Evolutionary conservation across 2,113 vertebrate genomes (phyloP).

Genomic region (Toxotes chatareus): DNA sequence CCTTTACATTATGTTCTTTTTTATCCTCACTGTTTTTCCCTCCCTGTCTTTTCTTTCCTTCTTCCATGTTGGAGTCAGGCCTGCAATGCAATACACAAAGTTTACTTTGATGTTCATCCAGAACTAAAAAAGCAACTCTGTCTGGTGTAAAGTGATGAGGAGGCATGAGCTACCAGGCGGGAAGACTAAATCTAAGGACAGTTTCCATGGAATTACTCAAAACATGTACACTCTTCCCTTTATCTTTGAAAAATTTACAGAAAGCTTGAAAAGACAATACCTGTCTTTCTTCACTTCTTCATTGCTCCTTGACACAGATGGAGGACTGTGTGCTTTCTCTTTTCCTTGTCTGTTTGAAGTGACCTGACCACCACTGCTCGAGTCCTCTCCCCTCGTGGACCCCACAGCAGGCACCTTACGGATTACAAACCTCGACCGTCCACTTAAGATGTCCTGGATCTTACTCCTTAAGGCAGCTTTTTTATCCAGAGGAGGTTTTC

Average conservation of each 20-base stretch:
- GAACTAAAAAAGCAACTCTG: neutral
- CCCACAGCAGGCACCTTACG: slow-evolving; percentile 59
- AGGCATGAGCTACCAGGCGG: slow-evolving; percentile 20
- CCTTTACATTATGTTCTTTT: slow-evolving; percentile 45
- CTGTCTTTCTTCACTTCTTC: slow-evolving; percentile 56
- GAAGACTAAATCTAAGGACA: neutral
- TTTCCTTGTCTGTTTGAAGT: slow-evolving; percentile 31
- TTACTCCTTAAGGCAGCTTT: slow-evolving; percentile 80
- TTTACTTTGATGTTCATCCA: slow-evolving; percentile 37
- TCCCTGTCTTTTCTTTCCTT: slow-evolving; percentile 31
- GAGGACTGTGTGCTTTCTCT: neutral
- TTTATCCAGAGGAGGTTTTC: slow-evolving; percentile 65
- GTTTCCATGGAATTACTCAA: neutral
- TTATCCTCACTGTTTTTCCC: slow-evolving; percentile 39
- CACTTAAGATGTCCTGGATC: slow-evolving; percentile 82
- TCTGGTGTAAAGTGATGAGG: slow-evolving; percentile 4
- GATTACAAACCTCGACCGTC: slow-evolving; percentile 83
- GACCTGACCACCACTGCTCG: neutral
- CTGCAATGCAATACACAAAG: slow-evolving; percentile 35
- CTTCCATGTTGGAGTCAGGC: slow-evolving; percentile 34
- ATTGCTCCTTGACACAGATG: slow-evolving; percentile 21
- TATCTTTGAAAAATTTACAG: neutral
- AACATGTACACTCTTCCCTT: neutral
- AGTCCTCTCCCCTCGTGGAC: slow-evolving; percentile 17
- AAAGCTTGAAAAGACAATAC: slow-evolving; percentile 25